A percentile compares a stretch with the other conserved stretches of the same genome.
Evolutionary conservation across 2,888 invertebrate genomes (phyloP).

Genomic region (Celastrina argiolus): DNA sequence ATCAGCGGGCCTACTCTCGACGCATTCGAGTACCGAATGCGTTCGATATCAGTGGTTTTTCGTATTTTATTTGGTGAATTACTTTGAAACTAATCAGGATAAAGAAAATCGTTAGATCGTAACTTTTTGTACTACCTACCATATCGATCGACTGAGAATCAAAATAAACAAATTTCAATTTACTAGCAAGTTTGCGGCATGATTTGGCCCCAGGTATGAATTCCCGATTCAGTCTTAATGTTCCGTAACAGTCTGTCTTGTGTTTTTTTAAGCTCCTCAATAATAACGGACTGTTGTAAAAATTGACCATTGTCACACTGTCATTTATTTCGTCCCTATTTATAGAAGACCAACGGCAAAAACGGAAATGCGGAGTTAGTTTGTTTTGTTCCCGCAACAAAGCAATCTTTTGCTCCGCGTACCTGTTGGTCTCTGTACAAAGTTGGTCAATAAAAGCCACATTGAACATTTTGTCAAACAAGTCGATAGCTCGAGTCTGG

Average conservation of each 20-base stretch:
- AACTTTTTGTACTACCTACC: too few species aligned
- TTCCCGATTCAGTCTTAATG: slow-evolving; percentile 34
- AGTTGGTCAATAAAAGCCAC: slow-evolving; percentile 33
- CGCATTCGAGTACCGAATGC: too few species aligned
- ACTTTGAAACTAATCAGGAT: too few species aligned
- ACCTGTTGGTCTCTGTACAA: too few species aligned
- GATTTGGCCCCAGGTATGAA: slow-evolving; percentile 34
- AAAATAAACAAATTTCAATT: too few species aligned
- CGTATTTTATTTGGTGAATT: too few species aligned
- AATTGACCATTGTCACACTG: slow-evolving; percentile 38
- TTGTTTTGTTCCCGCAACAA: slow-evolving; percentile 25
- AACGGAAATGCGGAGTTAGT: slow-evolving; percentile 20
- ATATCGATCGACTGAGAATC: too few species aligned
- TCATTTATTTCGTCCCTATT: slow-evolving; percentile 33
- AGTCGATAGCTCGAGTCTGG: slow-evolving; percentile 26
- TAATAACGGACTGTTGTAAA: slow-evolving; percentile 40
- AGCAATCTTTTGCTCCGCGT: slow-evolving; percentile 28
- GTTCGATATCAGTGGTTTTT: too few species aligned
- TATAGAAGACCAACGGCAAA: slow-evolving; percentile 30
- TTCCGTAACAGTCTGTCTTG: slow-evolving; percentile 34
- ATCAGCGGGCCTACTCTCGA: too few species aligned
- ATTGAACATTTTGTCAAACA: slow-evolving; percentile 32
- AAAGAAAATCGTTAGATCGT: too few species aligned
- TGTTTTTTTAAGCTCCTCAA: slow-evolving; percentile 31
- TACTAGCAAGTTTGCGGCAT: too few species aligned